Conservation (phyloP, 2,888 invertebrate species). For the Ornithoptera priamus region DNA sequence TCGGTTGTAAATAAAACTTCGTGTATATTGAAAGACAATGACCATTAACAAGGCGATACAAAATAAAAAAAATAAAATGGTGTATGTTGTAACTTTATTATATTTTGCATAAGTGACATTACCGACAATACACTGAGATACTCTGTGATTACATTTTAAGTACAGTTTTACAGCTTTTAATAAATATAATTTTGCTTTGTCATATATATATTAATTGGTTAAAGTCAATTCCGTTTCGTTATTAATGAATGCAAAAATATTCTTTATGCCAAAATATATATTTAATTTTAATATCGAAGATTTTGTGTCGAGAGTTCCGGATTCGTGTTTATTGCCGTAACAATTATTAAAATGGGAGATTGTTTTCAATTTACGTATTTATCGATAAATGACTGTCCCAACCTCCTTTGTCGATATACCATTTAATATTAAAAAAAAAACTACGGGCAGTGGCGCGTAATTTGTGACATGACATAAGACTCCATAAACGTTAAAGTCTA, state of each 20-base stretch:
- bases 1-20: no score
- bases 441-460: conserved; percentile 47
- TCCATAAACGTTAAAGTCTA: no score
- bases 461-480: conserved; percentile 44
- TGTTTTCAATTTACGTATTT: no score
- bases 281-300: conserved; percentile 31
- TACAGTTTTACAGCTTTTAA: conserved; percentile 76
- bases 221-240: conserved; percentile 57
- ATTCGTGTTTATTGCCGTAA: no score
- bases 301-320: conserved; percentile 2
- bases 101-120: conserved; percentile 75
- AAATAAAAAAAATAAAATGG: conserved; percentile 8
- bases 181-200: conserved; percentile 58
- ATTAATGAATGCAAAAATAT: conserved; percentile 55
- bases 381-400: background rate
- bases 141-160: conserved; percentile 72
- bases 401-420: no score
- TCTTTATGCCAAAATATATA: conserved; percentile 61
- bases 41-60: no score
- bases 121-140: conserved; percentile 72
- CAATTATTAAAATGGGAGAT: no score
- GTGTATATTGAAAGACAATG: no score
- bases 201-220: conserved; percentile 40
- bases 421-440: background rate
- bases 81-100: conserved; percentile 53